These are phyloP conservation scores for Trichopoda pennipes DNA, from an alignment of 2,888 invertebrate species.

Conservation along the genomic window DNA sequence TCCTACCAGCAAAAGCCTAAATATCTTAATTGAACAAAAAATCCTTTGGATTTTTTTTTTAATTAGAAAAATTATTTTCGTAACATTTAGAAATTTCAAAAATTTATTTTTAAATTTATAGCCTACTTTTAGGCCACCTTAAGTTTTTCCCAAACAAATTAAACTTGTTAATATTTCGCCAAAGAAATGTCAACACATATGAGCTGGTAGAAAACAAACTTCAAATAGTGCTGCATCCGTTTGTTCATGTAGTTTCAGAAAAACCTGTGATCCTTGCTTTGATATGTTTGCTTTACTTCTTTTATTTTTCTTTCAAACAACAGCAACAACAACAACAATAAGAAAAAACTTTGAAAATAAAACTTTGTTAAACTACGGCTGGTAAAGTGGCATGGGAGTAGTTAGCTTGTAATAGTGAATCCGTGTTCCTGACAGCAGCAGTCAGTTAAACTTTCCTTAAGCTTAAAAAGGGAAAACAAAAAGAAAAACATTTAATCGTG, in stretches of 20 bases:
- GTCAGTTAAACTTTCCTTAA: slow-evolving; percentile 22
- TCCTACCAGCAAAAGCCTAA: no score
- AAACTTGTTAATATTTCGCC: neutral
- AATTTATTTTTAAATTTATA: neutral
- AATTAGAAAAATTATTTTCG: neutral
- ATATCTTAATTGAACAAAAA: no score
- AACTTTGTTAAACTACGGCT: slow-evolving; percentile 23
- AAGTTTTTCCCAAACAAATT: neutral
- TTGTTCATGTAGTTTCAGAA: neutral
- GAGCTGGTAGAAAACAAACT: neutral
- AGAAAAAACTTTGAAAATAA: neutral
- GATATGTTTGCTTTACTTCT: no score
- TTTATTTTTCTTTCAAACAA: no score
- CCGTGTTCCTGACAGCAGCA: neutral
- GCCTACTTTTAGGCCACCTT: slow-evolving; percentile 19
- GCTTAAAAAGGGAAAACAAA: slow-evolving; percentile 1
- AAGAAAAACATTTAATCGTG: slow-evolving; percentile 43
- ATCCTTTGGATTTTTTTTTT: neutral
- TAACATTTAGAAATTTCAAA: neutral
- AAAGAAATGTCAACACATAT: slow-evolving; percentile 61
- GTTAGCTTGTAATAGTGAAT: slow-evolving; percentile 1
- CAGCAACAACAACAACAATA: neutral
- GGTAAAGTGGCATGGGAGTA: neutral
- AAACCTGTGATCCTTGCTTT: slow-evolving; percentile 42
- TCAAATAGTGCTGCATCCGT: neutral